A percentile compares a stretch with the other conserved stretches of the same genome.
Conservation (phyloP, 2,113 vertebrate species). For the Apteryx mantelli region DNA sequence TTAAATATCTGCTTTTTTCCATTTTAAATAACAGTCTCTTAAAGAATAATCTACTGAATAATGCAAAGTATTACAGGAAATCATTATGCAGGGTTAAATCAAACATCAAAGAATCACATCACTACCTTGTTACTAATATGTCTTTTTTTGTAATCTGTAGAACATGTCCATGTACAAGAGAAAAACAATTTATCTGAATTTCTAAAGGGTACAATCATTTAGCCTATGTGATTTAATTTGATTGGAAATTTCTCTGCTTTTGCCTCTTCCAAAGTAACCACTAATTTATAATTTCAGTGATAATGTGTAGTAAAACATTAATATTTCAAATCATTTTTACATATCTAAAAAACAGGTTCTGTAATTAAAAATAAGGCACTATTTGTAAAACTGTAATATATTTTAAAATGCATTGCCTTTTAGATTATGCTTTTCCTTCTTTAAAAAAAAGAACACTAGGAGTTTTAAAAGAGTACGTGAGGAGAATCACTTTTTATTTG, state of each 20-base stretch:
- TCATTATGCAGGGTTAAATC: neutral
- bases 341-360: neutral
- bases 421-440: neutral
- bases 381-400: neutral
- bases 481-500: constrained; percentile 15
- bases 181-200: neutral
- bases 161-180: neutral
- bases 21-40: neutral
- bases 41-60: neutral
- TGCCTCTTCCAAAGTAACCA: neutral
- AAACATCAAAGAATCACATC: neutral
- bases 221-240: neutral
- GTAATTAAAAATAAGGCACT: neutral
- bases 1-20: neutral
- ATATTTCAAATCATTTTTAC: neutral
- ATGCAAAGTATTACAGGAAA: neutral
- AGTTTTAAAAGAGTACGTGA: neutral
- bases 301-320: neutral
- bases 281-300: neutral
- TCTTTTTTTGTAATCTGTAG: neutral
- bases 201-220: neutral
- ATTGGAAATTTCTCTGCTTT: neutral
- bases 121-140: neutral
- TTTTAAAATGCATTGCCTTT: neutral
- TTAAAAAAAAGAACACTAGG: neutral